These are phyloP conservation scores for Aldabrachelys gigantea DNA, from an alignment of 2,113 vertebrate species.

Conservation along the genomic window DNA sequence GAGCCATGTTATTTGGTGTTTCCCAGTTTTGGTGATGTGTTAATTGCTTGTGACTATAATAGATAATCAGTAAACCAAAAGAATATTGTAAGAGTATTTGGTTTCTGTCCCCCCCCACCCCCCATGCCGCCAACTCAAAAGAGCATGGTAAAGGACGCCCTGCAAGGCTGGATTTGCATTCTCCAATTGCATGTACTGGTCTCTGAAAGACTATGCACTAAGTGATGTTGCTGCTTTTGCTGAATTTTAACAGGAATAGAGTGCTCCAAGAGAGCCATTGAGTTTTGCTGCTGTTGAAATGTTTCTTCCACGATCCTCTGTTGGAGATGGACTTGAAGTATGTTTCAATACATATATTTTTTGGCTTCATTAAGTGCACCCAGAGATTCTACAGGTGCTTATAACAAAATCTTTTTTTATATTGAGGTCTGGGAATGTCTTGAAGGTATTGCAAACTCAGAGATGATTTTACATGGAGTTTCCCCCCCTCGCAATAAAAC, in stretches of 20 bases:
- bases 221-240: neutral
- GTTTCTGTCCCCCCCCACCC: neutral
- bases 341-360: neutral
- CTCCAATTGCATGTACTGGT: fast-evolving
- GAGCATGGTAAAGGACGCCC: neutral
- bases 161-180: neutral
- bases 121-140: neutral
- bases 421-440: neutral
- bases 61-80: neutral
- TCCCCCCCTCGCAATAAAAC: neutral
- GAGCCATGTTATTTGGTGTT: slow-evolving; percentile 9
- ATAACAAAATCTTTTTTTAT: neutral
- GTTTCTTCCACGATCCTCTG: neutral
- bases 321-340: neutral
- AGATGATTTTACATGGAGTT: neutral
- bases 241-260: fast-evolving
- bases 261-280: neutral
- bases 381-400: neutral
- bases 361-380: neutral
- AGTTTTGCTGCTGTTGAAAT: fast-evolving
- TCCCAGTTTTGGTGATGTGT: slow-evolving; percentile 28
- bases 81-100: slow-evolving; percentile 11
- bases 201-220: fast-evolving
- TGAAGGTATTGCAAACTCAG: neutral
- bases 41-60: slow-evolving; percentile 34